Evolutionary conservation across 23 tunicate species (phyloP).

Genomic region (Phallusia fumigata): DNA sequence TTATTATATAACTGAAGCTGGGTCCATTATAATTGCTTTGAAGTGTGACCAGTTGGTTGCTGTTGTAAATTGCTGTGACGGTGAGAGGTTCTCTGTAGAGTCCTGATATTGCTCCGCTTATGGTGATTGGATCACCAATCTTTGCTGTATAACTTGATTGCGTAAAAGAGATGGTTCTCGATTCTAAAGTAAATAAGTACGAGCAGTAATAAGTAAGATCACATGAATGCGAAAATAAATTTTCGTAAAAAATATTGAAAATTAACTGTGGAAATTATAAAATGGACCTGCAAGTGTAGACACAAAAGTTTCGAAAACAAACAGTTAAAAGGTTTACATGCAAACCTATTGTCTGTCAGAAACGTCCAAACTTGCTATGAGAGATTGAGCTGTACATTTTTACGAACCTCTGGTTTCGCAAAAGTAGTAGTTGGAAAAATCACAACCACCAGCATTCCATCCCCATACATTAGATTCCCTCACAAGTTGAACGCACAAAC

Average conservation of each 20-base stretch:
- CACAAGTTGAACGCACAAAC: background rate
- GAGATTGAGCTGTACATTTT: too few relatives aligned
- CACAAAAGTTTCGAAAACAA: too few relatives aligned
- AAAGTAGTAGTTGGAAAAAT: background rate
- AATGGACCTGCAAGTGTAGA: too few relatives aligned
- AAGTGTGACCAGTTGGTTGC: background rate
- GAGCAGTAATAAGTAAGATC: too few relatives aligned
- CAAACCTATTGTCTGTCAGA: too few relatives aligned
- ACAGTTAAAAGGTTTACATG: too few relatives aligned
- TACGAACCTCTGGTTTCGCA: background rate
- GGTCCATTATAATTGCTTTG: background rate
- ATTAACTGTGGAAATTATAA: too few relatives aligned
- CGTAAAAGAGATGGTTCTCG: background rate
- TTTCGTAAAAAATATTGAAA: too few relatives aligned
- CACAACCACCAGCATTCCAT: background rate
- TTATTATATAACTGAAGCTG: background rate
- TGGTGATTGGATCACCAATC: background rate
- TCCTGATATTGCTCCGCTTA: background rate
- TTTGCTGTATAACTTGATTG: background rate
- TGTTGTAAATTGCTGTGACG: constrained; percentile 1
- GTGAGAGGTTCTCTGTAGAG: background rate
- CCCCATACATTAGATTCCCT: background rate
- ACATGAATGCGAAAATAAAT: too few relatives aligned
- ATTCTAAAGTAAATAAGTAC: background rate
- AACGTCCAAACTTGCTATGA: background rate